A percentile compares a stretch with the other conserved stretches of the same genome.
Conservation (phyloP, 2,888 invertebrate genomes). For the Xanthia icteritia region DNA sequence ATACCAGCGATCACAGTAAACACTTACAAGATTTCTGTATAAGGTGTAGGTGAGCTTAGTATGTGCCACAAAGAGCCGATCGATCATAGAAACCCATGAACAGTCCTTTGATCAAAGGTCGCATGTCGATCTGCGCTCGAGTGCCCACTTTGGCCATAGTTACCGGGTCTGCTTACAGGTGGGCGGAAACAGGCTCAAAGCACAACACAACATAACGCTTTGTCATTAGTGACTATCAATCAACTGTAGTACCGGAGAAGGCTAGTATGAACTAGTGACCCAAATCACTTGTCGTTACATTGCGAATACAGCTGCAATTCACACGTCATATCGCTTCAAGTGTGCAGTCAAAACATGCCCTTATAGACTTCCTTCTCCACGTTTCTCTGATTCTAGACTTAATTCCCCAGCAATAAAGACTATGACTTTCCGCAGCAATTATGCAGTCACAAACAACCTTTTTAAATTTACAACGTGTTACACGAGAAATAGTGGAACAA, state of each 20-base stretch:
- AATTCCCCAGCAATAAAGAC: conserved; percentile 52
- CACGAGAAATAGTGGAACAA: conserved; percentile 49
- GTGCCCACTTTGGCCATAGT: conserved; percentile 7
- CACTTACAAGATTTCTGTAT: not conserved
- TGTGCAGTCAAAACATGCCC: conserved; percentile 47
- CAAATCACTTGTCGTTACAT: conserved; percentile 51
- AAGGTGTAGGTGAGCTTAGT: not conserved
- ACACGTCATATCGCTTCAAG: conserved; percentile 20
- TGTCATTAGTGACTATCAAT: conserved; percentile 52
- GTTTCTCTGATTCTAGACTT: conserved; percentile 47
- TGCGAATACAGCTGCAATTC: conserved; percentile 43
- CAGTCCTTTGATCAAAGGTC: conserved; percentile 4
- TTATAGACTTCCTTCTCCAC: conserved; percentile 39
- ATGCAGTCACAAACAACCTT: conserved; percentile 60
- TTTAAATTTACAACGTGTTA: conserved; percentile 55
- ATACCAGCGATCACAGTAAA: not conserved
- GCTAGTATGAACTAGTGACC: conserved; percentile 53
- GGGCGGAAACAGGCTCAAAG: not conserved
- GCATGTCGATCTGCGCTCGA: not conserved
- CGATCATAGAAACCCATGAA: not conserved
- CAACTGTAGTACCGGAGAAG: conserved; percentile 28
- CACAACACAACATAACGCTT: conserved; percentile 2
- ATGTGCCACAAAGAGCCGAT: not conserved
- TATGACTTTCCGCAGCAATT: conserved; percentile 48
- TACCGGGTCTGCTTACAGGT: conserved; percentile 11